phyloP scores from a whole-genome alignment of 2,797 vertebrate genomes.

The Pithecia hirsuta region DNA sequence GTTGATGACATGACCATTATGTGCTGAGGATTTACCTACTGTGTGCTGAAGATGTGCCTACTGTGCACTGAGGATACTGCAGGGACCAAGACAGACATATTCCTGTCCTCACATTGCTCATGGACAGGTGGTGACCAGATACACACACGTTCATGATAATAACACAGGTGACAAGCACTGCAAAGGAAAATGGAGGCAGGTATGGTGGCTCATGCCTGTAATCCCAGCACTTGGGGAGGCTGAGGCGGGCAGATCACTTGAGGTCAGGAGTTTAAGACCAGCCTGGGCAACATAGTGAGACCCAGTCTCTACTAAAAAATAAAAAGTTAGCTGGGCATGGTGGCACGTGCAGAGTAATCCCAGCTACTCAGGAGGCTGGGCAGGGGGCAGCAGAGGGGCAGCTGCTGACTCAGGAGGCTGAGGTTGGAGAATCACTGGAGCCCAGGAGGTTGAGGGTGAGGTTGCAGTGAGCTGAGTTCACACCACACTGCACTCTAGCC shows the following conservation, averaged over 20 bases:
- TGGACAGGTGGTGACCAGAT: background rate
- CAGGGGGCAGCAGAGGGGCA: no score
- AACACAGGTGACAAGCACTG: fast-evolving
- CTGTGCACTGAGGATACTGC: background rate
- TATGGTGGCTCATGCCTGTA: background rate
- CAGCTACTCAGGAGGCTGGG: no score
- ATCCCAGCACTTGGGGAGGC: background rate
- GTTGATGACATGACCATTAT: background rate
- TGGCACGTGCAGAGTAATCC: no score
- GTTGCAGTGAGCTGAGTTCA: background rate
- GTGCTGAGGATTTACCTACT: background rate
- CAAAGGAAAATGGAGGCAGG: background rate
- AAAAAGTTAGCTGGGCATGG: no score
- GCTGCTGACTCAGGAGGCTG: no score
- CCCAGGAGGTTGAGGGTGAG: no score
- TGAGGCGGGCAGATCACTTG: background rate
- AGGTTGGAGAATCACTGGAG: no score
- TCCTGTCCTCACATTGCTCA: background rate
- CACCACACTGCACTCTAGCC: background rate
- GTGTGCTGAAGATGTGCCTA: no score
- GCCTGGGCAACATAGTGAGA: no score
- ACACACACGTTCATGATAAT: background rate
- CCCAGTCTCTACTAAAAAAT: no score
- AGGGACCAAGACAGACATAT: no score
- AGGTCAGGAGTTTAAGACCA: no score